Base-by-base conservation (phyloP, 2,113 vertebrate species). In the Pseudorhombus dupliciocellatus region DNA sequence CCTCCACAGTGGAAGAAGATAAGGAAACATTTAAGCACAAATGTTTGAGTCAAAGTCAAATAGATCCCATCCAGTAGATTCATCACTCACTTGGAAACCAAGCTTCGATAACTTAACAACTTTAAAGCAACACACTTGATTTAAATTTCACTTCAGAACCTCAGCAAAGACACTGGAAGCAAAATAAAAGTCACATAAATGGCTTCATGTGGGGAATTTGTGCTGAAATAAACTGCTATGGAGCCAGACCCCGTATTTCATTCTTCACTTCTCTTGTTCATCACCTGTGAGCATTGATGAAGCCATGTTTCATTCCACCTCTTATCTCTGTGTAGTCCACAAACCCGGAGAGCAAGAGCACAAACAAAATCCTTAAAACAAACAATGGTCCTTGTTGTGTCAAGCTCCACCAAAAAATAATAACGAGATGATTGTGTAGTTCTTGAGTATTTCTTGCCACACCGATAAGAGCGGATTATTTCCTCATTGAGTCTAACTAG, bases 121-220 rank as follows among this genome's bases (percentile, higher is more conserved):
- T 34, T 9, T 11, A 10, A 0, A 28, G 26, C 11, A 52, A 25
- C 4, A 25, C 5, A 25, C 7, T 5, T 16, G 53, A 52, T 69
- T 28, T 25, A 30, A 51, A 59, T 52, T 53, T 26, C 34, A 34
- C 40, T 40, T 69, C 2, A 2, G 0, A 48, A 40, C 34, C 2
- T 68, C 52, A 65, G 11, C n/a, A 54, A 44, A 70, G n/a, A 57
- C 20, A 34, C 15, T 54, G 57, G 15, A 24, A 66, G 70, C 34
- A 44, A 64, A 79, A 62, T 65, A 37, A 73, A 54, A 57, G 18
- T 57, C 28, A 31, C 46, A 50, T 25, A 66, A 44, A 53, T 64
- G 10, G 26, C 20, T 0, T 48, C 1, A 69, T 7, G 7, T 59
- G n/a, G 22, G 31, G 20, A 42, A 58, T 37, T 30, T 56, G 21